Evolutionary conservation across 2,797 vertebrate genomes (phyloP).

Genomic region (Coilia nasus): DNA sequence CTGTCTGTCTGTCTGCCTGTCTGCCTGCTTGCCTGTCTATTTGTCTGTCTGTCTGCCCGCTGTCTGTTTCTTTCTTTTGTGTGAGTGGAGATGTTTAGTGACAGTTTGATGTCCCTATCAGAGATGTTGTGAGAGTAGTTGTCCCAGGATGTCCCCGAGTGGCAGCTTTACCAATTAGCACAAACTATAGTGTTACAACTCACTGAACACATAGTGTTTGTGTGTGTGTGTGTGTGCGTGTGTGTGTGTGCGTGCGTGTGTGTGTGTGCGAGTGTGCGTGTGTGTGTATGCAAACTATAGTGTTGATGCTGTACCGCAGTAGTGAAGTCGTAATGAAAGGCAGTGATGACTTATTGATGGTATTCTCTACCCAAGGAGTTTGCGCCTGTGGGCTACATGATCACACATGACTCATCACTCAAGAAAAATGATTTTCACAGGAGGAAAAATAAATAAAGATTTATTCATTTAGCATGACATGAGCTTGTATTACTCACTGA

Average conservation of each 20-base stretch:
- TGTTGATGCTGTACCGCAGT: no score
- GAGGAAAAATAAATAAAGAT: background rate
- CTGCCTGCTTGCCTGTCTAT: no score
- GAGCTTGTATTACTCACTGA: background rate
- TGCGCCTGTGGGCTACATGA: background rate
- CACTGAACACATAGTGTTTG: no score
- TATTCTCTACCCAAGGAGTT: background rate
- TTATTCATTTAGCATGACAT: background rate
- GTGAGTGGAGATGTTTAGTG: background rate
- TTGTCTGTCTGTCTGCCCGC: no score
- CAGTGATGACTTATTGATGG: background rate
- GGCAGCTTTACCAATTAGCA: background rate
- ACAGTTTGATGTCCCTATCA: background rate
- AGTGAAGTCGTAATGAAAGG: background rate
- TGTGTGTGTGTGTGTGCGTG: no score
- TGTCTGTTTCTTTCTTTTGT: no score
- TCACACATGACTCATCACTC: background rate
- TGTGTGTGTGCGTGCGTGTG: no score
- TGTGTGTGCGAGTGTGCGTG: no score
- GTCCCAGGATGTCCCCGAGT: background rate
- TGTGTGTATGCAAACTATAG: no score
- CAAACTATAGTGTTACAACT: background rate
- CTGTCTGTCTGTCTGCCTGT: no score
- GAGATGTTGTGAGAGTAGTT: background rate
- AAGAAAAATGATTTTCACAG: background rate